Evolutionary conservation across 2,797 vertebrate species (phyloP), one percentile per base, ranked within the genome.

Genomic region (Xiphorhynchus erythropygius): DNA sequence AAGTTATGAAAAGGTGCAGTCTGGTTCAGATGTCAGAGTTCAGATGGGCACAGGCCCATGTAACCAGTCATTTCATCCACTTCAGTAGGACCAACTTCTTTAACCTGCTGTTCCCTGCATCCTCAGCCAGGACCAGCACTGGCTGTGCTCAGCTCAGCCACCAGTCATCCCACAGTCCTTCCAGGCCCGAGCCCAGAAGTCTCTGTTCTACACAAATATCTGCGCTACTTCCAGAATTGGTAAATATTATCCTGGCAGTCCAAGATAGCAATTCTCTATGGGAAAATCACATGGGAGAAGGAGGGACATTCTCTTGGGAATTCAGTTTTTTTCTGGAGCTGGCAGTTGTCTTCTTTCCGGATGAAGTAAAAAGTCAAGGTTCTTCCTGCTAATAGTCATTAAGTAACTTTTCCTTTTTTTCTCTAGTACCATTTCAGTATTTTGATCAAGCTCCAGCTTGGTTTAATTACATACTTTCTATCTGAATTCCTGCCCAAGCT

Each of bases 391-490:
- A 92, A 85, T 37, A 87, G 57, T 62, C 53, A 83, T 89, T 86
- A 91, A 92, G 83, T 47, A 93, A 90, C 50, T 91, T 85, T 53
- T 60, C 13, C 69, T 11, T 76, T 80, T 92, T 74, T 84, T 49
- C 7, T 13, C 80, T 73, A 84, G 55, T 67, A 91, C 83, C 83
- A 95, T 94, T 95, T 94, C 83, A 92, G 94, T 76, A 93, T 91
- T 91, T 96, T 97, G 89, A 90, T 93, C 80, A 63, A 94, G 74
- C 86, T 96, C 92, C 94, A 96, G 56, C 79, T 84, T 84, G 76
- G 82, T 92, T 96, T 97, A 96, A 97, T 97, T 96, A 90, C 83
- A 95, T 73, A 91, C 89, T 96, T 96, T 81, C 85, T 77, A 93
- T 95, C 32, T 96, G 89, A 96, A 96, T 94, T 95, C 92, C 89